Base-by-base conservation (phyloP, 2,113 vertebrate genomes). In the Lepus americanus region DNA sequence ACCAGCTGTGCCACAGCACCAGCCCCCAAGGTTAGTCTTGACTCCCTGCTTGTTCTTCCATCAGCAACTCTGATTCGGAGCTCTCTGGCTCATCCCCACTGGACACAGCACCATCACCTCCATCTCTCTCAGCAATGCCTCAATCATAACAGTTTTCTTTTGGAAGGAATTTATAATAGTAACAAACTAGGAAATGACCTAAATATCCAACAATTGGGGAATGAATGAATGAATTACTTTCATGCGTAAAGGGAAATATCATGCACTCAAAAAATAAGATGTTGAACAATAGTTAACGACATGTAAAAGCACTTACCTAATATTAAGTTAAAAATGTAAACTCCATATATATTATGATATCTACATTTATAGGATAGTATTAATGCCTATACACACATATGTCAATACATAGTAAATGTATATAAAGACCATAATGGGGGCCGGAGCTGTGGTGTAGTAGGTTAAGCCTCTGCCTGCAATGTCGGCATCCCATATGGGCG, bases 281-380 rank as follows among this genome's bases (percentile, higher is more conserved):
- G 9, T 55, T 90, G 13, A 94, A 69, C 36, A 87, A 94, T 16
- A 87, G 20, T 69, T 86, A 83, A 79, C 27, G 7, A 91, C 25
- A 78, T 1, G 1, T 88, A 23, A 84, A 92, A 94, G 51, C n/a
- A 78, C 25, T 31, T 23, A 64, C 29, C 25, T 39, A 96, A 78
- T 36, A 4, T 81, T 78, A 87, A 53, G 6, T 81, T 78, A 87
- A 53, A 90, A 84, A 93, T 67, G 39, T 82, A 39, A 77, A 64
- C 14, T 69, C 14, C 12, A 85, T 74, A 84, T 39, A 31, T 2
- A 76, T 25, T 22, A 20, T 51, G 64, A 81, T 82, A 12, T 14
- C 20, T 82, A 86, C 53, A 63, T 39, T 72, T n/a, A 8, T 29
- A 67, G 73, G 31, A 95, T n/a, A 78, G 39, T 39, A 61, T 13